Base-by-base conservation (phyloP, 2,113 vertebrate species). In the Rhegmatorhina hoffmannsi region DNA sequence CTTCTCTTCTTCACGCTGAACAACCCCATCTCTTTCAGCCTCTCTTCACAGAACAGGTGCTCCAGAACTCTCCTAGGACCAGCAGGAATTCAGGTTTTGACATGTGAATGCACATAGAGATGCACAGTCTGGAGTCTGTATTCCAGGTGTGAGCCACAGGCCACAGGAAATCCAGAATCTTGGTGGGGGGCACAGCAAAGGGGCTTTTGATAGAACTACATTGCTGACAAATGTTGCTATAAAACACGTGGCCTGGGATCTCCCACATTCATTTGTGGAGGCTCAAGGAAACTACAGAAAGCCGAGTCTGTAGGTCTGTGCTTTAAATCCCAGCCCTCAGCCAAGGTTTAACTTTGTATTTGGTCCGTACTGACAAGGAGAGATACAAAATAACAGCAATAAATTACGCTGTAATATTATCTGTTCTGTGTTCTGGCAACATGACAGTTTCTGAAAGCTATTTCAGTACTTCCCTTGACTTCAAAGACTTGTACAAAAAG, bases 391-490 rank as follows among this genome's bases (percentile, higher is more conserved):
- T 94, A 49, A 72, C 43, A 91, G 13, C 5, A 83, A 33, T 18
- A 84, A 80, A 1, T 58, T 76, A 76, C 76, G 5, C 13, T 67
- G 64, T 46, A 94, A 79, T 19, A 55, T 56, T 77, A 83, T 90
- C 36, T 87, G 21, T 9, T 83, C 73, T 31, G 17, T 50, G 79
- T 80, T 89, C 88, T 84, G 88, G 76, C 43, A 87, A 87, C 3
- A 53, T 2, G 1, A 63, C 64, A 26, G 38, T 47, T 86, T 96
- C 85, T 75, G 64, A 80, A 88, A 88, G 33, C 68, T 56, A 64
- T 86, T 95, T 80, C 47, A 74, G 64, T 59, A n/a, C 63, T 88
- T 92, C 78, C 62, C 40, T 77, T 55, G 38, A 92, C 89, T 87
- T 95, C 86, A 89, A 93, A 93, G 70, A 25, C 66, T 68, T 33